phyloP scores from a whole-genome alignment of 2,888 invertebrate genomes.

The Nemapogon koenigi region DNA sequence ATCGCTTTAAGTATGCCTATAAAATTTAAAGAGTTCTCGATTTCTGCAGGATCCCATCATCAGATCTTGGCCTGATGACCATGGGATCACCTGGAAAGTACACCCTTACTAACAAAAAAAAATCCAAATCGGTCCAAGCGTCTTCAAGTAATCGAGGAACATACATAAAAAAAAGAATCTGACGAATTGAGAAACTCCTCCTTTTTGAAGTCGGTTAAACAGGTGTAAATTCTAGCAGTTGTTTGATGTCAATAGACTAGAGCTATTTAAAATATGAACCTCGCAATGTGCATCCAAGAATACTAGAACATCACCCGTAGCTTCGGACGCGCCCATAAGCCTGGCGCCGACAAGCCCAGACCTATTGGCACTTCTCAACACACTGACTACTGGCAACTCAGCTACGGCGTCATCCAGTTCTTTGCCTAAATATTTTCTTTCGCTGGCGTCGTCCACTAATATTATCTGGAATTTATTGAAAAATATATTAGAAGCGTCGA shows the following conservation, averaged over 20 bases:
- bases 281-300: constrained; percentile 96
- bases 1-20: too few species aligned
- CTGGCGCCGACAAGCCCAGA: constrained; percentile 91
- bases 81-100: too few species aligned
- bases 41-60: too few species aligned
- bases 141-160: too few species aligned
- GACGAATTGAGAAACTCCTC: too few species aligned
- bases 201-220: too few species aligned
- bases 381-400: constrained; percentile 43
- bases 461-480: constrained; percentile 36
- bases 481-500: background rate
- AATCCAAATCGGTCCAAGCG: too few species aligned
- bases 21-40: too few species aligned
- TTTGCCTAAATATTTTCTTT: constrained; percentile 41
- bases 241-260: background rate
- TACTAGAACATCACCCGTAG: constrained; percentile 83
- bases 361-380: constrained; percentile 78
- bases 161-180: too few species aligned
- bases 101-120: too few species aligned
- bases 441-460: constrained; percentile 53
- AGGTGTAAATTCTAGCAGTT: background rate
- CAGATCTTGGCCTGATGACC: too few species aligned
- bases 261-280: constrained; percentile 58
- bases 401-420: constrained; percentile 43
- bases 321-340: constrained; percentile 83